Evolutionary conservation across 1,140 invertebrate species (phyloP).

Genomic region (Bombyx mandarina): DNA sequence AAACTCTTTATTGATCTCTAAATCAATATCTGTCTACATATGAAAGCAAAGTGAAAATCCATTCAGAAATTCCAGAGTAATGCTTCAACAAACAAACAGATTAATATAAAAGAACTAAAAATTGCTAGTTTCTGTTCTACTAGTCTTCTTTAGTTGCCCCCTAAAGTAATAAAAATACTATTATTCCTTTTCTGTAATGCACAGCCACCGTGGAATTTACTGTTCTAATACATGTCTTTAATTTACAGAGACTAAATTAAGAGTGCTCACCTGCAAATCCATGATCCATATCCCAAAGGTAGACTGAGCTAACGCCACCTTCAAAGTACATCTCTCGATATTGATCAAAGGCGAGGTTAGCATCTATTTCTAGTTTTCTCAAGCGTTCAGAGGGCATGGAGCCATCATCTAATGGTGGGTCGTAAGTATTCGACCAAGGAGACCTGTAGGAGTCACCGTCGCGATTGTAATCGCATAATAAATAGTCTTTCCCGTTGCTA

Average conservation of each 20-base stretch:
- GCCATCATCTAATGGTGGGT: constrained; percentile 97
- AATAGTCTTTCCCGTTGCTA: constrained; percentile 94
- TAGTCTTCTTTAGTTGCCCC: no score
- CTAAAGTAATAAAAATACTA: no score
- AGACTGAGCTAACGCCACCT: constrained; percentile 98
- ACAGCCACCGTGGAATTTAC: no score
- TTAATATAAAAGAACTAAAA: no score
- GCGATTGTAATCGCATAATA: constrained; percentile 97
- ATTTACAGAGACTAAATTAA: neutral
- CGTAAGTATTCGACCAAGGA: constrained; percentile 99
- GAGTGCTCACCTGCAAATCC: constrained; percentile 87
- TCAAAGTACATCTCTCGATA: constrained; percentile 99
- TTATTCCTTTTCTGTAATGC: no score
- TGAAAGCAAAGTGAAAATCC: no score
- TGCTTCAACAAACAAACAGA: no score
- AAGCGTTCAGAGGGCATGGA: constrained; percentile 97
- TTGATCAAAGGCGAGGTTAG: constrained; percentile 98
- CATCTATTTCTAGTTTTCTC: constrained; percentile 96
- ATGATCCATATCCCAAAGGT: constrained; percentile 99
- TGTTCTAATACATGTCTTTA: neutral
- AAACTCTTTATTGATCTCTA: no score
- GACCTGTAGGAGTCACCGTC: constrained; percentile 99
- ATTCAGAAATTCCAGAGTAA: no score
- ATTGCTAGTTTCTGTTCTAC: no score
- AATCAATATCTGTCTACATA: no score